These are phyloP conservation scores for Sphaerolaimus hirsutus DNA, from an alignment of 2,888 invertebrate species.

Conservation along the genomic window DNA sequence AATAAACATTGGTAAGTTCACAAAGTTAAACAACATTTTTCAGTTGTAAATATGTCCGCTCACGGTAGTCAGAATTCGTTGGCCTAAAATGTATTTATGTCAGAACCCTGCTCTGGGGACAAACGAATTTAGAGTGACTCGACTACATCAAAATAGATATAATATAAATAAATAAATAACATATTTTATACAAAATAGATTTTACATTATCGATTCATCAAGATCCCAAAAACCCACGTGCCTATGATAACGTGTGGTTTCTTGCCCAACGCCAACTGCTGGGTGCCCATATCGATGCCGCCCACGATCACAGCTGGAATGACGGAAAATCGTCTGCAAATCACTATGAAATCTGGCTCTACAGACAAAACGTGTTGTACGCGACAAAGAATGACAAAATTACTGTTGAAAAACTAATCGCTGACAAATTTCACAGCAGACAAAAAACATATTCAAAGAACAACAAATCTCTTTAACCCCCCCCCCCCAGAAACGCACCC, in stretches of 20 bases:
- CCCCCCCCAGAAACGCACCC: slow-evolving; percentile 28
- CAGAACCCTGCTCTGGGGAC: not conserved
- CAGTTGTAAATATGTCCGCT: too few species aligned
- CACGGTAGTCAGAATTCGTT: too few species aligned
- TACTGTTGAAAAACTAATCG: too few species aligned
- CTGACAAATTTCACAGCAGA: not conserved
- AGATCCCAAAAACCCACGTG: too few species aligned
- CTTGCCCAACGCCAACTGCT: slow-evolving; percentile 64
- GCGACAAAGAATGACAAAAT: too few species aligned
- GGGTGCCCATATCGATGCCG: slow-evolving; percentile 92
- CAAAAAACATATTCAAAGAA: not conserved
- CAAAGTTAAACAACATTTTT: too few species aligned
- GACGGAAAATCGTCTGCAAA: too few species aligned
- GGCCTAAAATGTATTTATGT: not conserved
- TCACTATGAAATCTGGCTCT: too few species aligned
- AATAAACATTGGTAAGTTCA: too few species aligned
- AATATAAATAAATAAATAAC: too few species aligned
- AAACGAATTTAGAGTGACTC: not conserved
- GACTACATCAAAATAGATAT: not conserved
- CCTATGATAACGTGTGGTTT: slow-evolving; percentile 86
- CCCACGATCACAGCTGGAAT: slow-evolving; percentile 70
- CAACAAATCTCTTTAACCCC: too few species aligned
- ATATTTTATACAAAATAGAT: not conserved
- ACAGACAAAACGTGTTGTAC: too few species aligned
- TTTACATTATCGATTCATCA: not conserved